Evolutionary conservation across 1,140 invertebrate genomes (phyloP), one percentile per base, ranked within the genome.

Genomic region (Neuroterus valhalla): DNA sequence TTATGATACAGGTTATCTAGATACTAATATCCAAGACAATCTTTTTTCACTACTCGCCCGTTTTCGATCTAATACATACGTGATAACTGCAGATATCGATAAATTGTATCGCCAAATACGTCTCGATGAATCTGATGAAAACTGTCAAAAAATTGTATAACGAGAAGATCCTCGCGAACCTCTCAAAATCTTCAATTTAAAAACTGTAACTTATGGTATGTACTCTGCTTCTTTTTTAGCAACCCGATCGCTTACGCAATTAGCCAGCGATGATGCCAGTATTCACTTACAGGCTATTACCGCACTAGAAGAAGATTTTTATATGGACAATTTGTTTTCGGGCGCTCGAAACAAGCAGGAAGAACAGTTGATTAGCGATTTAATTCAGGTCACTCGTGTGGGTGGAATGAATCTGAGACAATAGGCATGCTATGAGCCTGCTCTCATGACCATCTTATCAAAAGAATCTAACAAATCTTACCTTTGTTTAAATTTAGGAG

Each of bases 181-280:
- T 46, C 3, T 46, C 11, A 46, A 14, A 14, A 46, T 46, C 45
- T 46, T 46, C 12, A 15, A 46, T 46, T 14, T 46, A 46, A 46
- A 46, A 14, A 81, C 77, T 2, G 78, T 85, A 5, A 86, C 85
- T 0, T 88, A 82, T 71, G 87, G 87, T 6, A 82, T 78, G 43
- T 52, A 77, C 0, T 74, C 75, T 4, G 82, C 84, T 15, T 78
- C 84, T 1, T 86, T 77, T 74, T 66, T 82, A 14, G 82, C 85
- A 0, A 81, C 78, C 11, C 62, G 79, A 26, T 70, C 68, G 12
- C 62, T 87, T 0, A 50, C 77, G 8, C 71, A 83, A 55, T 50
- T 87, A 5, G 84, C 80, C 5, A 19, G 71, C 12, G 72, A 78
- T 26, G 46, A 82, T 42, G 21, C 76, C 26, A 14, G 71, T 23